Conservation (phyloP, 2,113 vertebrate genomes). For the Phylloscopus trochiloides region DNA sequence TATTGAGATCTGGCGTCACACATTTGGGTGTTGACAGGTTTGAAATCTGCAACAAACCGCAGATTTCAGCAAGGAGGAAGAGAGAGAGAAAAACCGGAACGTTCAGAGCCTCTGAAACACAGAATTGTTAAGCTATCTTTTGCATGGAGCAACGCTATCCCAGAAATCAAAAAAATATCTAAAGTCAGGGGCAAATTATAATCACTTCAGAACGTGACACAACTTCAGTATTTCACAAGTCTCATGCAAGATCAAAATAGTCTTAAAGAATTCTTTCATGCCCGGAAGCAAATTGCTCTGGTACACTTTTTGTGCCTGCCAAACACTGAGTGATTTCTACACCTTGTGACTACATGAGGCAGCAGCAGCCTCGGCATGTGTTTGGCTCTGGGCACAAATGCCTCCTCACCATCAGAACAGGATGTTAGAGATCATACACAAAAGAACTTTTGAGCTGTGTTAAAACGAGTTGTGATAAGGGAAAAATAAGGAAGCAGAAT, state of each 20-base stretch:
- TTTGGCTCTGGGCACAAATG: background rate
- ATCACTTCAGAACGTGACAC: background rate
- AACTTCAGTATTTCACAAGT: background rate
- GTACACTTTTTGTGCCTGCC: background rate
- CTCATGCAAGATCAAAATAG: background rate
- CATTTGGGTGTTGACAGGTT: conserved; percentile 46
- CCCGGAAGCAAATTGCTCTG: background rate
- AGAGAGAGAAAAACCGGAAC: background rate
- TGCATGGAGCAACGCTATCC: background rate
- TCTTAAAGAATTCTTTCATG: background rate
- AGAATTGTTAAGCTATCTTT: background rate
- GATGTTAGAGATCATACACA: background rate
- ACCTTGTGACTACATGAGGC: background rate
- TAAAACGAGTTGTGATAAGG: background rate
- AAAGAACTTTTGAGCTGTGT: background rate
- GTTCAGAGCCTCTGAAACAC: background rate
- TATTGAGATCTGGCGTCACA: conserved; percentile 33
- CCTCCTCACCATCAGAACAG: background rate
- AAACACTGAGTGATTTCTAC: background rate
- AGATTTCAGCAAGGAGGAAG: background rate
- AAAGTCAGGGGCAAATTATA: background rate
- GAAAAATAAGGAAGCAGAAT: background rate
- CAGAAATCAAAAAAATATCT: background rate
- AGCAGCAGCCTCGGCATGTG: background rate
- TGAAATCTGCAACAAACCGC: conserved; percentile 14